Evolutionary conservation across 1,140 invertebrate genomes (phyloP).

Genomic region (Euwallacea fornicatus): DNA sequence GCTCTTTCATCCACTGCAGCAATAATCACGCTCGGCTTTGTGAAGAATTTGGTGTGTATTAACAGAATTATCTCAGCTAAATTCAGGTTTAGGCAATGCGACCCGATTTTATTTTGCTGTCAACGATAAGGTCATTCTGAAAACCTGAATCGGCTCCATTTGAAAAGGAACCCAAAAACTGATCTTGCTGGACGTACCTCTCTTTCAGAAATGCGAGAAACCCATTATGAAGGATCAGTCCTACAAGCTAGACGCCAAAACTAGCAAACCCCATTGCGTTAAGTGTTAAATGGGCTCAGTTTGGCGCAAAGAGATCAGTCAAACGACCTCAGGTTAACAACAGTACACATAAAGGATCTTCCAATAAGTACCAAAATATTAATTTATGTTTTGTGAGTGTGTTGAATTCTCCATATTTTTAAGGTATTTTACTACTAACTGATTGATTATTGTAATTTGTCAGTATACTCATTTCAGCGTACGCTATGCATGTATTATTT

Average conservation of each 20-base stretch:
- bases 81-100: too few species aligned
- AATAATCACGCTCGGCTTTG: too few species aligned
- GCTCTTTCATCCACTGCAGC: too few species aligned
- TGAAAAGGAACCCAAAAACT: background rate
- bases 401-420: background rate
- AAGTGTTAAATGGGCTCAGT: slow-evolving; percentile 45
- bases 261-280: slow-evolving; percentile 61
- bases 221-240: slow-evolving; percentile 61
- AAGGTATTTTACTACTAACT: background rate
- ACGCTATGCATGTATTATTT: background rate
- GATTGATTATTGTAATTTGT: too few species aligned
- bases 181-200: background rate
- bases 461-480: too few species aligned
- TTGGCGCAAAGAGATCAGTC: background rate
- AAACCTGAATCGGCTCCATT: too few species aligned
- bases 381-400: background rate
- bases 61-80: too few species aligned
- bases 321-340: background rate
- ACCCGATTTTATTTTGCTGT: too few species aligned
- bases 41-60: too few species aligned
- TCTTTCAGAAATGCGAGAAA: slow-evolving; percentile 62
- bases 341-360: background rate
- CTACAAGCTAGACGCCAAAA: slow-evolving; percentile 60
- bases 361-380: background rate
- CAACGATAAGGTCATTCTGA: too few species aligned